Conservation (phyloP, 1,140 invertebrate species). For the Drosophila setifemur region DNA sequence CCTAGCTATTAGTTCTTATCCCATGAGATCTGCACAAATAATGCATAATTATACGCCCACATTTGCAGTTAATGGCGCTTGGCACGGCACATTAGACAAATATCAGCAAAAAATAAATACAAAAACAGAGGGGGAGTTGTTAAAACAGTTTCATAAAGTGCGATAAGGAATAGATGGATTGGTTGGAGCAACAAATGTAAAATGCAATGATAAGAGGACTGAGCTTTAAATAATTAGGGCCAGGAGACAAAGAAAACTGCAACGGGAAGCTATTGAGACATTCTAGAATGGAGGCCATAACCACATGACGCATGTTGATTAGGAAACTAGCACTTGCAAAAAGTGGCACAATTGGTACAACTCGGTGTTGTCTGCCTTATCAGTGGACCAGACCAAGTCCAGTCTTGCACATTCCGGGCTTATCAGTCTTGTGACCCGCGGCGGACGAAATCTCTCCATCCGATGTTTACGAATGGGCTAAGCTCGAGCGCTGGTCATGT, state of each 20-base stretch:
- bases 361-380: slow-evolving; percentile 8
- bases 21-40: slow-evolving; percentile 9
- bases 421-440: slow-evolving; percentile 27
- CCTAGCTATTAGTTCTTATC: not conserved
- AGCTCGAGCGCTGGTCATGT: slow-evolving; percentile 26
- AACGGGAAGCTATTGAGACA: not conserved
- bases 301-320: slow-evolving; percentile 24
- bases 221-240: too few relatives aligned
- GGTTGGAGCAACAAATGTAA: not conserved
- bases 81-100: slow-evolving; percentile 13
- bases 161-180: not conserved
- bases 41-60: slow-evolving; percentile 22
- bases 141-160: too few relatives aligned
- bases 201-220: not conserved
- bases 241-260: not conserved
- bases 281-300: not conserved
- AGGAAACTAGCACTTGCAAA: slow-evolving; percentile 17
- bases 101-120: not conserved
- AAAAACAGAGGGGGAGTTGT: not conserved
- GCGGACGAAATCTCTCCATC: slow-evolving; percentile 6
- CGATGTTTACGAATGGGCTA: slow-evolving; percentile 38
- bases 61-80: slow-evolving; percentile 21
- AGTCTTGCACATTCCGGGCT: not conserved
- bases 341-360: slow-evolving; percentile 11
- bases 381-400: slow-evolving; percentile 7